Base-by-base conservation (phyloP, 2,888 invertebrate genomes). In the Lysandra bellargus region DNA sequence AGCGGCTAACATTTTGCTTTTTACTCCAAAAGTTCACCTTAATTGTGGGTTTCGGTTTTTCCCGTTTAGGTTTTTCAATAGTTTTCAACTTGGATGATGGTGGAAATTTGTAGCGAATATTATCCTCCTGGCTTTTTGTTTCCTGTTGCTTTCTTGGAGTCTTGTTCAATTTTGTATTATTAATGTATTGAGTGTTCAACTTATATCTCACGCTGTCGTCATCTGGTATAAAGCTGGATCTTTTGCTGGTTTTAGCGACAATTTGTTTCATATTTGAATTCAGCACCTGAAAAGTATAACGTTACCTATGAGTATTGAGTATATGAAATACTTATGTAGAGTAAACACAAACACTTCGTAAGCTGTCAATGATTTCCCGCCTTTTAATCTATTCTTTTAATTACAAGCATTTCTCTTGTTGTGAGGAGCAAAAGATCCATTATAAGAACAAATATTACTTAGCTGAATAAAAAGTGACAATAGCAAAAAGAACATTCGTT, bases 11-110 rank as follows among this genome's bases (percentile, higher is more conserved):
- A 64, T 85, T 84, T 81, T 85, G 87, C 82, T 92, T 93, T 81
- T 87, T 91, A 81, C 94, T 94, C 94, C 94, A 94, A 82, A 94
- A 94, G 82, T 94, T 94, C 0, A 94, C 93, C 87, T 94, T 94
- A 6, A 94, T 92, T 86, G 91, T 93, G 23, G 88, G 87, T 85
- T 91, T 93, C 9, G 88, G 84, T 85, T 93, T 93, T 85, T 91
- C 92, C 9, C 88, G 84, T 85, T 93, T 93, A 30, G 88, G 84
- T 83, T 92, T 92, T 17, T 85, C 85, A 73, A 91, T 84, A n/a
- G 87, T 79, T 84, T 88, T 92, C 30, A 84, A 81, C 83, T 87
- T 90, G 23, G 84, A 81, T 69, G 88, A 80, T 80, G 89, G 85
- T 23, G 93, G 90, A 80, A 94, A 90, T 85, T 90, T 94, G 79